These are phyloP conservation scores for Chloropsis hardwickii DNA, from an alignment of 2,113 vertebrate genomes.

Conservation along the genomic window DNA sequence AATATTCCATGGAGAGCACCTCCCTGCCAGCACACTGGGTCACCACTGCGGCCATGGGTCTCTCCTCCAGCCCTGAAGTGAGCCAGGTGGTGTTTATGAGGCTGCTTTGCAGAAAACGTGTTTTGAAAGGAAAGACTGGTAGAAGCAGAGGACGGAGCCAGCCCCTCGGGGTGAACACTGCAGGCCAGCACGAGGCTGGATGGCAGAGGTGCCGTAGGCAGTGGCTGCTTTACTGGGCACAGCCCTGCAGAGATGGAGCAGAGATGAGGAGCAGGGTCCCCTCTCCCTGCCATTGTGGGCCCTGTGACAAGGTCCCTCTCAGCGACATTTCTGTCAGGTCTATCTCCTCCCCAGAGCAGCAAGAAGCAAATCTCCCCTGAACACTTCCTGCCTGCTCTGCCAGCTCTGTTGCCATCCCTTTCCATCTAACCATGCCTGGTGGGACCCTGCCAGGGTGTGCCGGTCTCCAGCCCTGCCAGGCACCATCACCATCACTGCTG, in stretches of 20 bases:
- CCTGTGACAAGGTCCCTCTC: not conserved
- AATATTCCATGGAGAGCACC: not conserved
- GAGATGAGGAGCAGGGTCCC: not conserved
- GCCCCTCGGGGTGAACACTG: not conserved
- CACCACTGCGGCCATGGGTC: fast-evolving
- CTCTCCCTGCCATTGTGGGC: fast-evolving
- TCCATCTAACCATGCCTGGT: not conserved
- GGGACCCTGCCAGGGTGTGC: fast-evolving
- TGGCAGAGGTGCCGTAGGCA: not conserved
- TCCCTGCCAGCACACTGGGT: not conserved
- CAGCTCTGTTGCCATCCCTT: not conserved
- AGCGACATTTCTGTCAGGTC: not conserved
- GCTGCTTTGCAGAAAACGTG: not conserved
- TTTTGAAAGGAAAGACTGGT: not conserved
- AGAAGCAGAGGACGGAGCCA: not conserved
- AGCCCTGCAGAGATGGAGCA: not conserved
- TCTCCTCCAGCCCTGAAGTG: not conserved
- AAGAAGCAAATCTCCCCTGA: not conserved
- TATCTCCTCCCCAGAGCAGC: not conserved
- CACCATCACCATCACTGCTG: fast-evolving
- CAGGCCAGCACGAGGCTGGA: not conserved
- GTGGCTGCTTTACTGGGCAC: fast-evolving
- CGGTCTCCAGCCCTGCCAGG: not conserved
- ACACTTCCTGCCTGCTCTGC: not conserved
- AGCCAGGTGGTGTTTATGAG: not conserved